Conservation (phyloP, 23 tunicate genomes). For the Corella eumyota region DNA sequence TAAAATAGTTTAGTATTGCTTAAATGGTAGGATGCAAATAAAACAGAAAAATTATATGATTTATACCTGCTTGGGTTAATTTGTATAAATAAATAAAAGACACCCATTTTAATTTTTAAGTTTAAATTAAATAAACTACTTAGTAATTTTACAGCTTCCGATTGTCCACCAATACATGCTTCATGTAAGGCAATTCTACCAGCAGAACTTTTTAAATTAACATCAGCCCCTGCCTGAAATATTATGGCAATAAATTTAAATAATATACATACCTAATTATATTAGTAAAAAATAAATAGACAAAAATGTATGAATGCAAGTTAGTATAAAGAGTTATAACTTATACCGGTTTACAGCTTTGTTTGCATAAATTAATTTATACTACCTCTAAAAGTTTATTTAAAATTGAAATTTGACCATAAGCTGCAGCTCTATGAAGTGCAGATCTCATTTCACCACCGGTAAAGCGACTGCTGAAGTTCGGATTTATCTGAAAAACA, state of each 20-base stretch:
- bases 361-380: too few relatives aligned
- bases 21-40: not conserved
- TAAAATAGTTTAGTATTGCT: not conserved
- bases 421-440: conserved; percentile 56
- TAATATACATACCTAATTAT: too few relatives aligned
- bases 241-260: not conserved
- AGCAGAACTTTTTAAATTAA: conserved; percentile 27
- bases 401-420: conserved; percentile 30
- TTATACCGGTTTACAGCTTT: too few relatives aligned
- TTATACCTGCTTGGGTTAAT: too few relatives aligned
- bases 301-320: too few relatives aligned
- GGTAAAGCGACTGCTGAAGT: conserved; percentile 18
- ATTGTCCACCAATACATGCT: conserved; percentile 66
- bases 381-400: conserved; percentile 18
- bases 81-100: too few relatives aligned
- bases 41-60: too few relatives aligned
- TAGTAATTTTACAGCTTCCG: conserved; percentile 22
- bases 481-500: conserved; percentile 31
- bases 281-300: too few relatives aligned
- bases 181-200: conserved; percentile 37
- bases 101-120: not conserved
- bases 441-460: conserved; percentile 57
- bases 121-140: conserved; percentile 3
- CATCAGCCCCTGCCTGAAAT: conserved; percentile 40
- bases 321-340: too few relatives aligned